Evolutionary conservation across 2,113 vertebrate species (phyloP), one percentile per base, ranked within the genome.

Genomic region (Myanophis thanlyinensis): DNA sequence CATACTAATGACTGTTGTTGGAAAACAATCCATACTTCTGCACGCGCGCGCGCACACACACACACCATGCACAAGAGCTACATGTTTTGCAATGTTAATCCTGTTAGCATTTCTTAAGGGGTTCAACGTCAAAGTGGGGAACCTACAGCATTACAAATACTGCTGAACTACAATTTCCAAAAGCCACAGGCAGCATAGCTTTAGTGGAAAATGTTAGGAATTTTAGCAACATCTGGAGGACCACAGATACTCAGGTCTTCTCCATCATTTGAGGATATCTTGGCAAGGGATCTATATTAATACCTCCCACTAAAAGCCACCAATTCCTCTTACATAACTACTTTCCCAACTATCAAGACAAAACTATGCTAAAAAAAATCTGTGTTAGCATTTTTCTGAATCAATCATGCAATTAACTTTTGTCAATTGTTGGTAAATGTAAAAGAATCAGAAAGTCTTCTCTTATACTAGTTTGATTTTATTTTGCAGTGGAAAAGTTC

Each of bases 11-110:
- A n/a, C 3, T 30, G 6, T 48, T 48, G 3, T 89, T 15, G 30
- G 88, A 47, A 89, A 47, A 15, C 18, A 59, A 59, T 23, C 53
- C 25, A 25, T 54, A 27, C 6, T 40, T 59, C 25, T 59, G 53
- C 25, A 11, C 10, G 1, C 4, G 4, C 44, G 4, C 2, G 11
- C 15, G 1, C 54, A 8, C 7, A 0, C 22, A 8, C 22, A 25
- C 54, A 56, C 22, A 25, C 54, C 2, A 23, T 4, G 40, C 44
- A 2, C 47, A 51, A 67, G 18, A 22, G 23, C 20, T 40, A 80
- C 20, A 51, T 1, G 0, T 27, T 46, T 80, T 25, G 23, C 46
- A 25, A 90, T 49, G 18, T 18, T 62, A 30, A 22, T 40, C 47
- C 49, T 80, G 18, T 12, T 7, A 49, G 13, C 20, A 80, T 7